Evolutionary conservation across 2,888 invertebrate species (phyloP).

Genomic region (Pediacus dermestoides): DNA sequence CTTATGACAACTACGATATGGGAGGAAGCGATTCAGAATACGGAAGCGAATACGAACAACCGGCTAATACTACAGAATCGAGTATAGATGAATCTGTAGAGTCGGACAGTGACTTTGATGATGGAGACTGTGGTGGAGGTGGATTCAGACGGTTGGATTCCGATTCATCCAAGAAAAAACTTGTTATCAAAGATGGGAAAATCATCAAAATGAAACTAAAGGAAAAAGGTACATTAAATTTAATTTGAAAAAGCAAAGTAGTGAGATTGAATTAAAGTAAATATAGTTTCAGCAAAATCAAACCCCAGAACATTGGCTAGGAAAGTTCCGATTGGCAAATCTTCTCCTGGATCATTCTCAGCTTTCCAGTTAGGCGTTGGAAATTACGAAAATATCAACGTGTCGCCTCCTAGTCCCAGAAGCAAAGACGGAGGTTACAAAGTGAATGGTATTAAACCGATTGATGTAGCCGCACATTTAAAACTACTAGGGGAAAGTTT

Average conservation of each 20-base stretch:
- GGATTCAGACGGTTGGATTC: slow-evolving; percentile 54
- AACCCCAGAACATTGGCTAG: slow-evolving; percentile 17
- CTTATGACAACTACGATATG: slow-evolving; percentile 40
- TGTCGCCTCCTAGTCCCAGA: slow-evolving; percentile 46
- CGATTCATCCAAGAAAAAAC: slow-evolving; percentile 65
- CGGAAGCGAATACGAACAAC: slow-evolving; percentile 45
- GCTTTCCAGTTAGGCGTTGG: slow-evolving; percentile 28
- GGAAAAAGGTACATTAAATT: slow-evolving; percentile 35
- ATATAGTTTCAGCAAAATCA: no score
- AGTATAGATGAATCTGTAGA: slow-evolving; percentile 44
- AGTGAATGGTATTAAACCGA: slow-evolving; percentile 71
- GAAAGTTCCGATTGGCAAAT: slow-evolving; percentile 23
- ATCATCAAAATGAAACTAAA: slow-evolving; percentile 60
- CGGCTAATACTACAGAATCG: slow-evolving; percentile 37
- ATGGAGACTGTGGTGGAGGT: slow-evolving; percentile 48
- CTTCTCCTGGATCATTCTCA: slow-evolving; percentile 31
- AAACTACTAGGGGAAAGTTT: slow-evolving; percentile 90
- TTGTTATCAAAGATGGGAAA: slow-evolving; percentile 63
- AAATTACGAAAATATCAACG: slow-evolving; percentile 34
- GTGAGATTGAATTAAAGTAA: slow-evolving; percentile 8
- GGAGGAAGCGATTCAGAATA: slow-evolving; percentile 46
- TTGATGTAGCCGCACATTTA: slow-evolving; percentile 90
- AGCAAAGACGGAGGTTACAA: slow-evolving; percentile 52
- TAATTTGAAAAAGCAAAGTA: no score
- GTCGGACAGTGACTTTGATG: slow-evolving; percentile 42